Evolutionary conservation across 2,888 invertebrate species (phyloP), one percentile per base, ranked within the genome.

Genomic region (Eupithecia subfuscata): DNA sequence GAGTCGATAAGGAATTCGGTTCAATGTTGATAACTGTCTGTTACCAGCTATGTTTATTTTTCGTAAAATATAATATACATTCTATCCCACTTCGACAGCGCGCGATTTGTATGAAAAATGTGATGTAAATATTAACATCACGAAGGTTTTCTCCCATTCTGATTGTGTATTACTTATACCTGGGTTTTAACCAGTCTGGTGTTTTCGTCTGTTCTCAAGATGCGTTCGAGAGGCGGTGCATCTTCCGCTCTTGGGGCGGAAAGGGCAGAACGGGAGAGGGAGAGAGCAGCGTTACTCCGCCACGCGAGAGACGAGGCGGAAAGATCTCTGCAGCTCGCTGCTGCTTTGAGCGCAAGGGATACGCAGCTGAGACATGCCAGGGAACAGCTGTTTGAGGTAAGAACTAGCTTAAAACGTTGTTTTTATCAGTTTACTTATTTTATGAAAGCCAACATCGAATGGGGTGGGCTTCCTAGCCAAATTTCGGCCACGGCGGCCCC

Each of bases 271-370:
- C 95, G 97, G 1, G 99, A 98, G 88, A 95, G 98, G 18, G 98
- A 99, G 90, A 96, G 98, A 72, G 98, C 98, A 96, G 98, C 97
- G 80, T 94, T 99, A 76, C 92, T 98, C 74, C 96, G 98, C 83
- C 98, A 98, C 87, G 98, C 98, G 0, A 95, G 98, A 63, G 98
- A 98, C 86, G 98, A 98, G 86, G 97, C 98, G 0, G 98, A 99
- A 89, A 95, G 98, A 76, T 97, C 98, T 37, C 95, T 98, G 78
- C 96, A 97, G 76, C 95, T 99, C 65, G 98, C 98, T 11, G 97
- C 98, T 14, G 98, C 98, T 84, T 96, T 99, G 37, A 98, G 97
- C 86, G 97, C 97, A 64, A 96, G 98, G 83, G 98, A 99, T 87
- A 96, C 97, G 78, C 98, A 98, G 89, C 95, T 98, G 74, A 96